Percentiles rank a stretch among this genome's conserved stretches.
Evolutionary conservation across 1,140 invertebrate species (phyloP).

Genomic region (Phenacoccus solenopsis): DNA sequence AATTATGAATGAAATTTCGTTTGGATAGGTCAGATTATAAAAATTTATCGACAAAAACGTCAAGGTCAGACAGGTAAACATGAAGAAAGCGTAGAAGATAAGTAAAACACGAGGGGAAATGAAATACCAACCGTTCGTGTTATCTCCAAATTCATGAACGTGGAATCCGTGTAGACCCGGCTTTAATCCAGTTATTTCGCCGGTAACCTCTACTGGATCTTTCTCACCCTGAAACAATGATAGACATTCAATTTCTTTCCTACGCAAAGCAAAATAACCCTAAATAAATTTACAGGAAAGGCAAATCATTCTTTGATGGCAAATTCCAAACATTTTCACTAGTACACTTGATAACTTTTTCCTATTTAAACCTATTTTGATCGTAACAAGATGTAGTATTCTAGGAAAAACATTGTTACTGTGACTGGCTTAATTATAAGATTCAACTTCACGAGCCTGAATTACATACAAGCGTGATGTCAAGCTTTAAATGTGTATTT

Average conservation of each 20-base stretch:
- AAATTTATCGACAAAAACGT: background rate
- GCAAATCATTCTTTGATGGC: background rate
- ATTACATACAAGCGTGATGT: too few species aligned
- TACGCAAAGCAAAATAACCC: too few species aligned
- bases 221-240: slow-evolving; percentile 35
- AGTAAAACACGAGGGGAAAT: background rate
- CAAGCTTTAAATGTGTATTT: too few species aligned
- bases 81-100: background rate
- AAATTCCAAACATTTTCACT: background rate
- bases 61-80: background rate
- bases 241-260: slow-evolving; percentile 25
- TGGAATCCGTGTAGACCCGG: slow-evolving; percentile 83
- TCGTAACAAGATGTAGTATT: background rate
- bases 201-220: slow-evolving; percentile 49
- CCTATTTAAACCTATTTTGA: background rate
- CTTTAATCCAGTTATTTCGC: slow-evolving; percentile 53
- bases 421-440: too few species aligned
- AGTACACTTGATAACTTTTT: background rate
- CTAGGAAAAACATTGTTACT: background rate
- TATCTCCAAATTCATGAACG: slow-evolving; percentile 93
- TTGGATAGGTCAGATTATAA: background rate
- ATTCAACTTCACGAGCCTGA: too few species aligned
- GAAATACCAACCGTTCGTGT: slow-evolving; percentile 59
- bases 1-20: background rate
- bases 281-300: too few species aligned